Conservation (phyloP, 2,888 invertebrate species). For the Agonopterix arenella region DNA sequence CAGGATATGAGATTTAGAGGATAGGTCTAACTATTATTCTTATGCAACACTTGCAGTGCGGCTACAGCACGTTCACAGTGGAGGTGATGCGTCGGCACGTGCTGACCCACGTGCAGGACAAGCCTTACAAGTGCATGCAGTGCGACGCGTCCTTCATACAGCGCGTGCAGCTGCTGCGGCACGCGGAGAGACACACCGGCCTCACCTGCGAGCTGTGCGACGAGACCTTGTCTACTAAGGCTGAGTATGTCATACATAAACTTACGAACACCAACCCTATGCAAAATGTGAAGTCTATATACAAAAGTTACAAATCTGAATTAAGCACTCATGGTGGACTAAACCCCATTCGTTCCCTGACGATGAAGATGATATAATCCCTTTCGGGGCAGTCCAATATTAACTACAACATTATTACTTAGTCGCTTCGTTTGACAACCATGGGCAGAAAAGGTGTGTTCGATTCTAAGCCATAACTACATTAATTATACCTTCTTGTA, state of each 20-base stretch:
- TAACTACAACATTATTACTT: no score
- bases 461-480: no score
- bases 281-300: no score
- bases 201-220: conserved; percentile 77
- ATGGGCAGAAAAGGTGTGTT: no score
- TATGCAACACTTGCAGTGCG: conserved; percentile 73
- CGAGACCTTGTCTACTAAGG: conserved; percentile 29
- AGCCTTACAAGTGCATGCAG: conserved; percentile 76
- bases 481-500: no score
- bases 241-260: conserved; percentile 23
- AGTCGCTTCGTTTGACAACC: no score
- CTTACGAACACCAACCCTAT: no score
- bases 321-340: no score
- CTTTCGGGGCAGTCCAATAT: no score
- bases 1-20: neutral
- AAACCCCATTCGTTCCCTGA: no score
- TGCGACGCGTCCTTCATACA: conserved; percentile 91
- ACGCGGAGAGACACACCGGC: conserved; percentile 85
- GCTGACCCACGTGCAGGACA: conserved; percentile 76
- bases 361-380: no score
- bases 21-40: neutral
- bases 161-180: conserved; percentile 86
- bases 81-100: conserved; percentile 89
- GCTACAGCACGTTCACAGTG: conserved; percentile 86
- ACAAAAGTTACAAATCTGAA: no score